Evolutionary conservation across 2,797 vertebrate species (phyloP).

Genomic region (Anableps anableps): DNA sequence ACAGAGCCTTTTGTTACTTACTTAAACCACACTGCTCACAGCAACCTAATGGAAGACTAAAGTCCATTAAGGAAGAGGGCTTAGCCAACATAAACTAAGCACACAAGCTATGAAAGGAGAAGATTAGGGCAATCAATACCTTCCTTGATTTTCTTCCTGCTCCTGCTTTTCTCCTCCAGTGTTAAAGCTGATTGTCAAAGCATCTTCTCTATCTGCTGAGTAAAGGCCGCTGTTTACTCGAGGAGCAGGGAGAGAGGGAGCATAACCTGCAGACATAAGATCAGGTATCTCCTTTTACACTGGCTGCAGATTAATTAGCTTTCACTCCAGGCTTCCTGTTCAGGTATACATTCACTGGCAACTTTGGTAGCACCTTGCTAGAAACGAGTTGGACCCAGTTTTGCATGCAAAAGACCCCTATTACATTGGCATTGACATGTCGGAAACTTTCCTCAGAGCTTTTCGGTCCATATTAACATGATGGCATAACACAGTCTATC

Average conservation of each 20-base stretch:
- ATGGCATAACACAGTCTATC: neutral
- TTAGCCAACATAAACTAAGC: conserved; percentile 73
- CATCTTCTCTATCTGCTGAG: conserved; percentile 61
- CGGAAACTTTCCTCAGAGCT: neutral
- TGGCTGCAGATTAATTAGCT: conserved; percentile 22
- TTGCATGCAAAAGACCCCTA: neutral
- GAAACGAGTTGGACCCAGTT: neutral
- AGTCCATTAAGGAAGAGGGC: conserved; percentile 75
- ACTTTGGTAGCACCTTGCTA: neutral
- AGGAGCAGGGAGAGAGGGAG: conserved; percentile 19
- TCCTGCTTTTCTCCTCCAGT: conserved; percentile 39
- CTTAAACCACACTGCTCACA: conserved; percentile 78
- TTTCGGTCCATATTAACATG: neutral
- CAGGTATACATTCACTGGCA: neutral
- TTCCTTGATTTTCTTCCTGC: conserved; percentile 33
- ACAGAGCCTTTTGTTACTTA: conserved; percentile 79
- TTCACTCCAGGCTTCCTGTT: conserved; percentile 14
- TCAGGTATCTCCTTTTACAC: conserved; percentile 23
- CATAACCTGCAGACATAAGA: conserved; percentile 43
- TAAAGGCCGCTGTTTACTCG: conserved; percentile 61
- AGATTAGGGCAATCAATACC: conserved; percentile 73
- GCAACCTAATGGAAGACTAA: conserved; percentile 78
- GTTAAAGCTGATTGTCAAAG: conserved; percentile 66
- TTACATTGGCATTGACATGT: neutral
- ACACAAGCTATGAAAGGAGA: conserved; percentile 56